Conservation (phyloP, 2,797 vertebrate species). For the Petrocephalus schoutedeni region DNA sequence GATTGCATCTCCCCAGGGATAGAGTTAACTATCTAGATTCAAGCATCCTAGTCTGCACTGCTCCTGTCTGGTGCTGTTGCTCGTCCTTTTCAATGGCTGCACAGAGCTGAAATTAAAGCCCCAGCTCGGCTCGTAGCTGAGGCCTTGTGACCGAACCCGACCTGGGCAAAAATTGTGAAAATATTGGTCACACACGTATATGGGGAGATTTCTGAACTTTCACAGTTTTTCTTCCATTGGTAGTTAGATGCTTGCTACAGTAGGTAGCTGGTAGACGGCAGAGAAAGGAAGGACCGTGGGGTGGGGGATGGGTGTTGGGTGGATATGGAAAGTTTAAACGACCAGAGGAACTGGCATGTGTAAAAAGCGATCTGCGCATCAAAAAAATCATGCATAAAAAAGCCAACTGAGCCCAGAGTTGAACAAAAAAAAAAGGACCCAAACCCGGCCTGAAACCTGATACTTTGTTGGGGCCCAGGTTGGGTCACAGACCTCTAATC, state of each 20-base stretch:
- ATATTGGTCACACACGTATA: neutral
- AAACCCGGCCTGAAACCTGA: neutral
- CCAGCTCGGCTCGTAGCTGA: neutral
- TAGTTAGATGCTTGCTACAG: neutral
- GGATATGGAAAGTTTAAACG: neutral
- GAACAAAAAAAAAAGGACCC: neutral
- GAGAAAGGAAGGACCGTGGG: neutral
- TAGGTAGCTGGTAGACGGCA: neutral
- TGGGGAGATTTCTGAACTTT: neutral
- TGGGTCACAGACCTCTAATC: neutral
- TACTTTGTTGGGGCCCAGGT: neutral
- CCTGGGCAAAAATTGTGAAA: neutral
- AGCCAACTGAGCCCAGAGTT: neutral
- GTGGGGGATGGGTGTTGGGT: neutral
- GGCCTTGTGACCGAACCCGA: neutral
- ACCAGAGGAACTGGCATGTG: neutral
- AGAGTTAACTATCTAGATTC: neutral
- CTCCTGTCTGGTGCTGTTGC: neutral
- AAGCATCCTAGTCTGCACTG: neutral
- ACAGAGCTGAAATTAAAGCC: neutral
- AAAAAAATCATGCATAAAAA: neutral
- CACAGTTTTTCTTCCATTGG: neutral
- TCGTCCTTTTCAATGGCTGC: neutral
- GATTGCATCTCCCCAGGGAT: neutral
- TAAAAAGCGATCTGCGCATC: neutral